A percentile compares a stretch with the other conserved stretches of the same genome.
These are phyloP conservation scores for Flexamia atlantica DNA, from an alignment of 2,888 invertebrate genomes.

Conservation along the genomic window DNA sequence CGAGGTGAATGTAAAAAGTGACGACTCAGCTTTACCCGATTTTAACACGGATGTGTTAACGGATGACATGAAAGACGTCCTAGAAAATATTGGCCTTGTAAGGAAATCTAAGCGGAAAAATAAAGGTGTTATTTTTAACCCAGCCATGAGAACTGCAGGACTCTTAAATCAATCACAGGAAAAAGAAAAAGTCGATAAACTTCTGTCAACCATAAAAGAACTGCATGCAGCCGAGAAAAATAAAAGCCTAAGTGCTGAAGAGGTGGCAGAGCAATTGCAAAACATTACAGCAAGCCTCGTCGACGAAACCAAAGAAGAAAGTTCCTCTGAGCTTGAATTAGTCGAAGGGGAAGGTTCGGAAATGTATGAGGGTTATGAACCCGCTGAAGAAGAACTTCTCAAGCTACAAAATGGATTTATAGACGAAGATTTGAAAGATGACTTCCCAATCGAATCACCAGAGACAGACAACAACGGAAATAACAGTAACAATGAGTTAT, in stretches of 20 bases:
- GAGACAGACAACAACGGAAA: conserved; percentile 16
- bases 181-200: conserved; percentile 74
- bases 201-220: conserved; percentile 72
- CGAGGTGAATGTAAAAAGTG: not conserved
- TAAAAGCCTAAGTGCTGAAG: conserved; percentile 59
- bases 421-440: conserved; percentile 54
- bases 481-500: conserved; percentile 20
- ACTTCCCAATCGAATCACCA: conserved; percentile 1
- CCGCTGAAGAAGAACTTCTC: conserved; percentile 61
- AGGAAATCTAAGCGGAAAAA: conserved; percentile 65
- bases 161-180: conserved; percentile 73
- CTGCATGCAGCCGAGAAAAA: conserved; percentile 67
- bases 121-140: conserved; percentile 74
- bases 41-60: conserved; percentile 70
- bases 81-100: conserved; percentile 74
- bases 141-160: conserved; percentile 70
- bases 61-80: conserved; percentile 73
- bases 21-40: conserved; percentile 37
- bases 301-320: conserved; percentile 28
- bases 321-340: conserved; percentile 33
- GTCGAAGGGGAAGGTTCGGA: conserved; percentile 57
- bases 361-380: conserved; percentile 62
- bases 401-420: conserved; percentile 60
- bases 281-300: conserved; percentile 65
- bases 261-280: conserved; percentile 49